Evolutionary conservation across 2,888 invertebrate genomes (phyloP), one percentile per base, ranked within the genome.

Genomic region (Monochamus alternatus): DNA sequence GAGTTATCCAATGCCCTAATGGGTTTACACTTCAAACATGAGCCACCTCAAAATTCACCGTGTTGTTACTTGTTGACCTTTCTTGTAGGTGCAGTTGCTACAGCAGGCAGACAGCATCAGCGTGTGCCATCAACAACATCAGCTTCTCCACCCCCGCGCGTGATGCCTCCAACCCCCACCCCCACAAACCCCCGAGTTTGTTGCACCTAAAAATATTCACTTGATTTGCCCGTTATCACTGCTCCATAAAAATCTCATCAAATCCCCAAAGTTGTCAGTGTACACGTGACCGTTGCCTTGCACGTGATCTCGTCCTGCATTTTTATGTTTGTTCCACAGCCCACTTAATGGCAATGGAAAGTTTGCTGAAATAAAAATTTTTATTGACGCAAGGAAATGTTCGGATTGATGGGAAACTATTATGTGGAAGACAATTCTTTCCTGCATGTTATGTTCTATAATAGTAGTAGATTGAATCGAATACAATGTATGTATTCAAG

Each of bases 71-170:
- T 68, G 43, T 44, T 68, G 58, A 68, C 58, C 55, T 43, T 58
- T 44, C 58, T 59, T 68, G 68, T 59, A 68, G 47, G 47, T 47
- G 47, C 58, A 58, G 58, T 66, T 58, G 68, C 68, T 68, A 68
- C 55, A 47, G 47, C 66, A 55, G 66, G 47, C 47, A 47, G 47
- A 10, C 66, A 66, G 8, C 43, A 68, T 59, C 68, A 68, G 55
- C 31, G 55, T 55, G 66, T 66, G 66, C 55, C 55, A 32, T 43
- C 55, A 58, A 58, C 55, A 9, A 30, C 68, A 59, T 38, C 55
- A 68, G 68, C 68, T 68, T 68, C 68, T 44, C 38, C 68, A 68
- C 68, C 68, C 64, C 38, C 58, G 58, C 59, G 68, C 68, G 68
- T 44, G 68, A 58, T 66, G 68, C 43, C 44, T 58, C 68, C 58